Percentiles rank a stretch among this genome's conserved stretches.
These are phyloP conservation scores for Megalops cyprinoides DNA, from an alignment of 2,797 vertebrate genomes.

Conservation along the genomic window DNA sequence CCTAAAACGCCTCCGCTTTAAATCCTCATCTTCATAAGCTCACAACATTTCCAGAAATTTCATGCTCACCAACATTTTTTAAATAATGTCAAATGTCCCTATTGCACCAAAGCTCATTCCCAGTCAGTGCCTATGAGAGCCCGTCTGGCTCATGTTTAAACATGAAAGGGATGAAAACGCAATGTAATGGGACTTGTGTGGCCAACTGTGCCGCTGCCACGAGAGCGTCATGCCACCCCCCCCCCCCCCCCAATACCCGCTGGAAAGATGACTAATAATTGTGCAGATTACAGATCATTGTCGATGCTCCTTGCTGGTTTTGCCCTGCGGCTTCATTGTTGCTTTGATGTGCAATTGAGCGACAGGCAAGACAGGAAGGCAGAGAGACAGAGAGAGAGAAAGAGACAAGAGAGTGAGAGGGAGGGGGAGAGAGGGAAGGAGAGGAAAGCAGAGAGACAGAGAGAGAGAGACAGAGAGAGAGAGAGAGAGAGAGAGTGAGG, in stretches of 20 bases:
- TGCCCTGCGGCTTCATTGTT: neutral
- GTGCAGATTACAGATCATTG: neutral
- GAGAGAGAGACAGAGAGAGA: neutral
- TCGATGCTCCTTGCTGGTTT: neutral
- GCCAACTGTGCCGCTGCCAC: neutral
- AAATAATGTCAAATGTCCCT: too few species aligned
- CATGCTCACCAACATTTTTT: too few species aligned
- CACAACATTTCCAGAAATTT: too few species aligned
- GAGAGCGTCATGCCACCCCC: too few species aligned
- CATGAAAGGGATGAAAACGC: neutral
- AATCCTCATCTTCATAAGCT: too few species aligned
- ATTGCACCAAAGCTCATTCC: too few species aligned
- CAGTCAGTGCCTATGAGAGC: neutral
- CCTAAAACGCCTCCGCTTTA: too few species aligned
- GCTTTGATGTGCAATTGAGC: neutral
- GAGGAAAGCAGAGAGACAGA: neutral
- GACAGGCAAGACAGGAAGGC: neutral
- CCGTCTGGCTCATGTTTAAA: neutral
- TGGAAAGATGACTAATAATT: neutral
- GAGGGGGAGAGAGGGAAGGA: neutral
- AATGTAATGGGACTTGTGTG: neutral
- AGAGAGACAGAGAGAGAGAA: neutral
- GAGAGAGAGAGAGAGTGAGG: neutral
- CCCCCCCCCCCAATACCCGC: too few species aligned
- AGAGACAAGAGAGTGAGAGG: neutral